Evolutionary conservation across 2,888 invertebrate species (phyloP).

Genomic region (Eristalinus sepulchralis): DNA sequence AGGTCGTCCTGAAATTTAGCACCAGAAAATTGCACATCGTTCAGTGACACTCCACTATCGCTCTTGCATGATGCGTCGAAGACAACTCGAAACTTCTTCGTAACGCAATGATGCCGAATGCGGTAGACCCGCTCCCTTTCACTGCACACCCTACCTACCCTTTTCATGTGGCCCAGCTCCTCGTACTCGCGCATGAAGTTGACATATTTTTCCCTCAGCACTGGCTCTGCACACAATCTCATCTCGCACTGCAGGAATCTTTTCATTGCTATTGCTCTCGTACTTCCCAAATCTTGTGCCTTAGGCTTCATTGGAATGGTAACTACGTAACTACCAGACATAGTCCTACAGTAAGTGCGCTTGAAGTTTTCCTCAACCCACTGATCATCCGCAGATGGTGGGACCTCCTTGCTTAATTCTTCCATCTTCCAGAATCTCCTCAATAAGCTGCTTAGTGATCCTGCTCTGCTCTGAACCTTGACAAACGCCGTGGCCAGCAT

Average conservation of each 20-base stretch:
- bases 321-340: constrained; percentile 22
- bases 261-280: not conserved
- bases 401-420: not conserved
- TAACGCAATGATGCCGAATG: constrained; percentile 20
- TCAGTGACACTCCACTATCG: not conserved
- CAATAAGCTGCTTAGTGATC: not conserved
- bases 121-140: not conserved
- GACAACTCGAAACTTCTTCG: not conserved
- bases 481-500: too few species aligned
- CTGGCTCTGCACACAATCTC: not conserved
- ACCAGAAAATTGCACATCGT: constrained; percentile 1
- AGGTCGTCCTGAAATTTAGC: constrained; percentile 6
- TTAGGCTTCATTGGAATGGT: not conserved
- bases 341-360: not conserved
- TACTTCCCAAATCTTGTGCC: not conserved
- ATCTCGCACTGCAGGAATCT: constrained; percentile 13
- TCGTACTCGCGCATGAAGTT: constrained; percentile 26
- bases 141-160: not conserved
- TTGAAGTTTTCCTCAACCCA: constrained; percentile 25
- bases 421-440: constrained; percentile 12
- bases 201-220: constrained; percentile 14
- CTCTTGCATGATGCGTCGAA: not conserved
- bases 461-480: too few species aligned
- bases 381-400: constrained; percentile 7
- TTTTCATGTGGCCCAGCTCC: constrained; percentile 10